phyloP scores from a whole-genome alignment of 1,140 invertebrate genomes.

The Lordiphosa mommai region DNA sequence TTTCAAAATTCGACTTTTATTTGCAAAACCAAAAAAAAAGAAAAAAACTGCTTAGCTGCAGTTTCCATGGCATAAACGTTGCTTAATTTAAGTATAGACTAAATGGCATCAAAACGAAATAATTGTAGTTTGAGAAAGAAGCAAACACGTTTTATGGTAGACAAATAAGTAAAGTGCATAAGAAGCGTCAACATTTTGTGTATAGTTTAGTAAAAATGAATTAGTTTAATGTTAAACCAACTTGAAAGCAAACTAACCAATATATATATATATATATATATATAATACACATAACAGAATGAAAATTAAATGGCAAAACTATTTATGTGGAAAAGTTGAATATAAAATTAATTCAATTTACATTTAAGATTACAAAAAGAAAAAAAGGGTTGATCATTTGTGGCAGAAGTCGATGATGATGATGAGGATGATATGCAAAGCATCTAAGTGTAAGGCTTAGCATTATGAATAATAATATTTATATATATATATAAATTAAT shows the following conservation, averaged over 20 bases:
- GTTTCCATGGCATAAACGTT: too few relatives aligned
- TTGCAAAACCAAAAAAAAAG: too few relatives aligned
- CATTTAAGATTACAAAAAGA: slow-evolving; percentile 11
- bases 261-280: slow-evolving; percentile 23
- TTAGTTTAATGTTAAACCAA: slow-evolving; percentile 69
- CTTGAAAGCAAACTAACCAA: slow-evolving; percentile 41
- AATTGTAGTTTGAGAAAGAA: background rate
- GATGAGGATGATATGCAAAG: slow-evolving; percentile 46
- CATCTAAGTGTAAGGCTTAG: slow-evolving; percentile 59
- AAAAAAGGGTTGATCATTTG: slow-evolving; percentile 1
- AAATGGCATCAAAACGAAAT: slow-evolving; percentile 11
- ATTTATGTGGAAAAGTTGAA: slow-evolving; percentile 37
- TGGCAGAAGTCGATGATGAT: background rate
- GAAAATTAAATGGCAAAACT: slow-evolving; percentile 20
- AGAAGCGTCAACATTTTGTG: slow-evolving; percentile 58
- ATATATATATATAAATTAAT: slow-evolving; percentile 24
- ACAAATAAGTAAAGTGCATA: slow-evolving; percentile 38
- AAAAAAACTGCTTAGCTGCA: too few relatives aligned
- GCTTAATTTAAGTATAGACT: slow-evolving; percentile 42
- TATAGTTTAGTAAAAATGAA: slow-evolving; percentile 73
- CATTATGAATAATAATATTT: slow-evolving; percentile 55
- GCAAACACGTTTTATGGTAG: slow-evolving; percentile 56
- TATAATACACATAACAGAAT: background rate
- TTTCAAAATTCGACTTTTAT: slow-evolving; percentile 19
- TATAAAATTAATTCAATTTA: slow-evolving; percentile 26